phyloP scores from a whole-genome alignment of 2,888 invertebrate genomes.

The Nemurella pictetii region DNA sequence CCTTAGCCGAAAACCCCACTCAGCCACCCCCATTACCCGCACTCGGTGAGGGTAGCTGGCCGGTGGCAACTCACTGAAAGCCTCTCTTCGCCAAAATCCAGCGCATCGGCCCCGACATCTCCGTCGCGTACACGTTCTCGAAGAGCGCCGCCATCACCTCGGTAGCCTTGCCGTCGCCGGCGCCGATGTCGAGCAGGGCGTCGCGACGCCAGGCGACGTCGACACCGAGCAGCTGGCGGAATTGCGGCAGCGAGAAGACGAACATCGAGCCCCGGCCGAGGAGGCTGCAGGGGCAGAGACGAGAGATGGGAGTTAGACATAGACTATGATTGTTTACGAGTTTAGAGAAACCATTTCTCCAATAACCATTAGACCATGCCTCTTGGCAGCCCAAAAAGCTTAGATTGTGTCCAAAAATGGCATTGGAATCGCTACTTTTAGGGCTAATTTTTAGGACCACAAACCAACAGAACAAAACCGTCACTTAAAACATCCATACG shows the following conservation, averaged over 20 bases:
- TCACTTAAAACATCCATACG: too few relatives aligned
- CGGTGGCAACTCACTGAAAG: slow-evolving; percentile 73
- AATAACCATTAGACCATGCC: too few relatives aligned
- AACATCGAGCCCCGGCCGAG: slow-evolving; percentile 96
- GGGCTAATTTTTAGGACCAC: too few relatives aligned
- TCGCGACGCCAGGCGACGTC: slow-evolving; percentile 46
- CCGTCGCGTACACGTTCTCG: slow-evolving; percentile 80
- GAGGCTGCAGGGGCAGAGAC: slow-evolving; percentile 58
- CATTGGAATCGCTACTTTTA: too few relatives aligned
- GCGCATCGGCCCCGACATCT: slow-evolving; percentile 88
- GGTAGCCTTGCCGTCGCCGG: slow-evolving; percentile 95
- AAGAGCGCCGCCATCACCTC: slow-evolving; percentile 75
- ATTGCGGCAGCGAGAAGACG: slow-evolving; percentile 84
- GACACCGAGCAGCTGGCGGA: slow-evolving; percentile 63
- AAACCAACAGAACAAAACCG: too few relatives aligned
- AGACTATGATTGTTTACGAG: background rate
- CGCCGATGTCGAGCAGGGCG: slow-evolving; percentile 81
- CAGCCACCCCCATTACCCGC: too few relatives aligned
- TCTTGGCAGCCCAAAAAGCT: too few relatives aligned
- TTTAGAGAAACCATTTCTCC: too few relatives aligned
- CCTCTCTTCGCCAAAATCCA: slow-evolving; percentile 74
- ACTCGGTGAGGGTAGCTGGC: too few relatives aligned
- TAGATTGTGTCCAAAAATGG: too few relatives aligned
- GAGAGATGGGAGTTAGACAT: background rate
- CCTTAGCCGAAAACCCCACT: too few relatives aligned